Conservation (phyloP, 2,113 vertebrate species). For the Anolis sagrei region DNA sequence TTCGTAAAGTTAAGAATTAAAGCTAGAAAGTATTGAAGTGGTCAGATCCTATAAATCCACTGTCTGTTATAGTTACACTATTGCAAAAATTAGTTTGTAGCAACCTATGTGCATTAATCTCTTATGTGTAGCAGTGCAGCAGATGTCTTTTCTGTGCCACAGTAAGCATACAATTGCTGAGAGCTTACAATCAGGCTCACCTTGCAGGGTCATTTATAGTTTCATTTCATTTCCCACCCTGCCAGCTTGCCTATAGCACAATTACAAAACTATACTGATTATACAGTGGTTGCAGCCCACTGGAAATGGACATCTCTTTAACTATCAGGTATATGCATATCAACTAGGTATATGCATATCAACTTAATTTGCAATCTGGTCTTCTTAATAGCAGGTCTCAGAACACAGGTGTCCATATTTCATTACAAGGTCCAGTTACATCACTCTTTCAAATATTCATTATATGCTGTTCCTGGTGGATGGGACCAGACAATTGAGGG, state of each 20-base stretch:
- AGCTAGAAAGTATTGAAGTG: background rate
- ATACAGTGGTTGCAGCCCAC: background rate
- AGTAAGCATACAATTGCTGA: background rate
- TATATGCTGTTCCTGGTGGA: background rate
- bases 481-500: background rate
- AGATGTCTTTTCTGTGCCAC: background rate
- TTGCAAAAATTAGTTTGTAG: background rate
- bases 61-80: background rate
- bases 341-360: background rate
- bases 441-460: background rate
- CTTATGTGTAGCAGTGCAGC: background rate
- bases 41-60: background rate
- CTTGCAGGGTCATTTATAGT: background rate
- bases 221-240: background rate
- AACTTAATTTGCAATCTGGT: background rate
- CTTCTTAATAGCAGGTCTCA: background rate
- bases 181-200: background rate
- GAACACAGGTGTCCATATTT: background rate
- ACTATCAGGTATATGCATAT: background rate
- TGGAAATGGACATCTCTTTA: background rate
- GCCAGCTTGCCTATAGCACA: background rate
- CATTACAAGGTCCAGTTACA: background rate
- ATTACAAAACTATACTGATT: background rate
- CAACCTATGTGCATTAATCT: background rate
- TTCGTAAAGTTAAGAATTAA: background rate